Percentiles rank a stretch among this genome's conserved stretches.
phyloP scores from a whole-genome alignment of 1,140 invertebrate species.

The Manduca sexta region DNA sequence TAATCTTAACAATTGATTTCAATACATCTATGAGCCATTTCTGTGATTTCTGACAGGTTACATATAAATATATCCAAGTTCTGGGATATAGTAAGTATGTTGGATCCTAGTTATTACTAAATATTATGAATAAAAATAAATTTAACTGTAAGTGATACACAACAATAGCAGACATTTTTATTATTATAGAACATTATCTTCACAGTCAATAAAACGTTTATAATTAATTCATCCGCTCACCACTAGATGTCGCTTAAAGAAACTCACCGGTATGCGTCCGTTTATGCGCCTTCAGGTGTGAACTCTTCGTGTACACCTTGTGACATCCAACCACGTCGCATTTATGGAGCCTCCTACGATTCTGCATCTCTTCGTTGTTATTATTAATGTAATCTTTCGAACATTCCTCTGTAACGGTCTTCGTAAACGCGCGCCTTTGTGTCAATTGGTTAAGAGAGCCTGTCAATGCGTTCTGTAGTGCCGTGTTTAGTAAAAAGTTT shows the following conservation, averaged over 20 bases:
- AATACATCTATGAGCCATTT: too few relatives aligned
- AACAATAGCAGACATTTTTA: too few relatives aligned
- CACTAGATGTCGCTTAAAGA: not conserved
- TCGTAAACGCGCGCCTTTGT: not conserved
- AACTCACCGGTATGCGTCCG: conserved; percentile 95
- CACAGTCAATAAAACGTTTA: too few relatives aligned
- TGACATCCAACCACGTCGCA: conserved; percentile 96
- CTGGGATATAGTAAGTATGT: too few relatives aligned
- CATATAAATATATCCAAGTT: too few relatives aligned
- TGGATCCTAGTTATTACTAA: too few relatives aligned
- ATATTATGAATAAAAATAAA: too few relatives aligned
- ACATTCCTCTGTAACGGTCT: not conserved
- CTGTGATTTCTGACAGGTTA: too few relatives aligned
- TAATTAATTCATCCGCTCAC: too few relatives aligned
- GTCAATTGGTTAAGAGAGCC: conserved; percentile 34
- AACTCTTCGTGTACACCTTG: conserved; percentile 98
- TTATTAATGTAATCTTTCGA: conserved; percentile 11
- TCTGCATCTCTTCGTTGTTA: conserved; percentile 24
- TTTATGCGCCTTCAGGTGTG: conserved; percentile 97
- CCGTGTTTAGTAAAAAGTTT: conserved; percentile 48
- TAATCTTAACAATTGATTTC: too few relatives aligned
- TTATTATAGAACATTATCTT: too few relatives aligned
- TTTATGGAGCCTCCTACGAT: conserved; percentile 81
- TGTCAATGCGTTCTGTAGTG: conserved; percentile 42
- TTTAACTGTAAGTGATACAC: too few relatives aligned